Base-by-base conservation (phyloP, 2,797 vertebrate genomes). In the Botia kubotai region DNA sequence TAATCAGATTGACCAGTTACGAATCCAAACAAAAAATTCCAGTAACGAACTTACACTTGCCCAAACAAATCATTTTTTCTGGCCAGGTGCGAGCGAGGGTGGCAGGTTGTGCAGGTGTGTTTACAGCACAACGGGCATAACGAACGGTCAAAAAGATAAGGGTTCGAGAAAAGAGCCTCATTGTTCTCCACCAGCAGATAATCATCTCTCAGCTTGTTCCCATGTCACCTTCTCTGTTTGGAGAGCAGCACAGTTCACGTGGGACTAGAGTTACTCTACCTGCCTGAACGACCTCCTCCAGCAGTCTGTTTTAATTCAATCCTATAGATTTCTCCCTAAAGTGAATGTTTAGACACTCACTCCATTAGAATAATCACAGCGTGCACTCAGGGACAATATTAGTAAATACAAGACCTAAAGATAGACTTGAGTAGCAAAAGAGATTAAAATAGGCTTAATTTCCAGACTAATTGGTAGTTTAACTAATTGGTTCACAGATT, bases 161-260 rank as follows among this genome's bases (percentile, higher is more conserved):
- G 81, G 79, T 80, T 78, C 86, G 7, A 46, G 43, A 93, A 74
- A 92, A 89, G 91, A 82, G 88, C 84, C 85, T 75, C 83, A 90
- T 93, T 94, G 92, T 93, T 92, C 88, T 84, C 82, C 63, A 76
- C 87, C 85, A 83, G 87, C 90, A 90, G 88, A 86, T 83, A 82
- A 74, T 52, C 79, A 73, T 89, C 85, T 78, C 80, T 80, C 66
- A 75, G 71, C 66, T 75, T 75, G 73, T 83, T 86, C 82, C 75
- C 81, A 81, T 85, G 85, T 83, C 83, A 81, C 86, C 86, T 84
- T 85, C 77, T 68, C 76, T 77, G 23, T 73, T 36, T 33, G 75
- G 43, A 26, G 29, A 76, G 36, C 83, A 79, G 70, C 72, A 43
- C 26, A 46, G 58, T 75, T 82, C 68, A 80, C 21, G 68, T 69